Conservation (phyloP, 2,113 vertebrate genomes). For the Terrapene triunguis region DNA sequence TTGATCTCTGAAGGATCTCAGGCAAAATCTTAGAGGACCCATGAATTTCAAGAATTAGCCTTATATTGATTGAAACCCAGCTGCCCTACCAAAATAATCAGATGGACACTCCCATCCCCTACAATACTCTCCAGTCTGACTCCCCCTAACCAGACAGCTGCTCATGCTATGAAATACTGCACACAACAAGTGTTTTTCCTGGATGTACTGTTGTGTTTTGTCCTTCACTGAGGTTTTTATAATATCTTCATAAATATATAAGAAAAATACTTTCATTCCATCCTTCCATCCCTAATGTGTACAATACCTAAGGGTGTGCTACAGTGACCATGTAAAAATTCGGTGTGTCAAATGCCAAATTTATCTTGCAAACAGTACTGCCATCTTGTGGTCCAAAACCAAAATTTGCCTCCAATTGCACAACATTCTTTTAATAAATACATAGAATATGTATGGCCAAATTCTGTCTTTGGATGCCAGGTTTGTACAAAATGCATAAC, state of each 20-base stretch:
- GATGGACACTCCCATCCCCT: not conserved
- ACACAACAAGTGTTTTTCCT: not conserved
- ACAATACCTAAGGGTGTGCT: not conserved
- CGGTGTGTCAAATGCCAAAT: not conserved
- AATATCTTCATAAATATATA: not conserved
- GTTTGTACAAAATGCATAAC: not conserved
- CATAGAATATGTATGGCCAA: rapidly evolving
- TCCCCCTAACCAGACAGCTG: not conserved
- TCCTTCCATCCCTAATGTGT: not conserved
- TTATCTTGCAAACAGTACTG: slow-evolving; percentile 61
- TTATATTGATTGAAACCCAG: not conserved
- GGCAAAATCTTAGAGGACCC: not conserved
- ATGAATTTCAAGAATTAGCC: not conserved
- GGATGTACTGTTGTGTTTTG: not conserved
- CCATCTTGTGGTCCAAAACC: slow-evolving; percentile 77
- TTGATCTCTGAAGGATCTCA: rapidly evolving
- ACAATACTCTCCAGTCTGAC: not conserved
- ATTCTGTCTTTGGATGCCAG: not conserved
- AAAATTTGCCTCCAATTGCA: not conserved
- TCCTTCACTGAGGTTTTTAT: not conserved
- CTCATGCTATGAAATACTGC: not conserved
- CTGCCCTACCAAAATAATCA: not conserved
- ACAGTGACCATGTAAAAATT: rapidly evolving
- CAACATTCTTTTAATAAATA: rapidly evolving
- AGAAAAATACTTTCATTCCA: not conserved